Evolutionary conservation across 2,888 invertebrate species (phyloP), one percentile per base, ranked within the genome.

Genomic region (Pediacus dermestoides): DNA sequence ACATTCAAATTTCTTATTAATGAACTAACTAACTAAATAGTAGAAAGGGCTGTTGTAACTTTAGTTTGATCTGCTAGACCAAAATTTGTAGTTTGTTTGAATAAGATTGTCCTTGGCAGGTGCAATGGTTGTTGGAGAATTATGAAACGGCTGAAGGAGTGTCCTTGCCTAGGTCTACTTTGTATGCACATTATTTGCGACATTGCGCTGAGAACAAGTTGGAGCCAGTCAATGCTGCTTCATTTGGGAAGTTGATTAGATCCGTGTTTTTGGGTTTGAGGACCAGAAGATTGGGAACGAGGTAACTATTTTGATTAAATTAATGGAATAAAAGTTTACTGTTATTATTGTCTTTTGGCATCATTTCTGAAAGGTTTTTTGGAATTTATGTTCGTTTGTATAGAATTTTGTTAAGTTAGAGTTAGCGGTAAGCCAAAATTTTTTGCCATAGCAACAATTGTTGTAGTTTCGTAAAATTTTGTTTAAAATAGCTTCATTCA

Each of bases 181-280:
- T 99, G 18, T 99, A 99, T 74, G 88, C 89, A 61, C 97, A 99
- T 72, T 99, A 99, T 70, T 79, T 95, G 58, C 83, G 92, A 12
- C 97, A 99, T 71, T 99, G 97, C 70, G 77, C 81, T 26, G 82
- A 88, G 62, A 85, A 92, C 67, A 93, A 92, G 66, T 76, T 99
- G 51, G 97, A 97, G 68, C 96, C 99, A 0, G 96, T 99, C 47
- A 99, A 99, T 74, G 96, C 97, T 22, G 99, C 99, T 4, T 96
- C 95, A 18, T 99, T 99, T 75, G 99, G 99, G 46, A 99, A 99
- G 73, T 78, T 99, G 25, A 99, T 99, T 63, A 83, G 99, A 42
- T 95, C 96, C 2, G 97, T 99, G 44, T 99, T 99, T 75, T 78
- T 95, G 54, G 97, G 97, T 10, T 77, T 99, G 58, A 77, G 95